Conservation (phyloP, 2,113 vertebrate species). For the Catagonus wagneri region DNA sequence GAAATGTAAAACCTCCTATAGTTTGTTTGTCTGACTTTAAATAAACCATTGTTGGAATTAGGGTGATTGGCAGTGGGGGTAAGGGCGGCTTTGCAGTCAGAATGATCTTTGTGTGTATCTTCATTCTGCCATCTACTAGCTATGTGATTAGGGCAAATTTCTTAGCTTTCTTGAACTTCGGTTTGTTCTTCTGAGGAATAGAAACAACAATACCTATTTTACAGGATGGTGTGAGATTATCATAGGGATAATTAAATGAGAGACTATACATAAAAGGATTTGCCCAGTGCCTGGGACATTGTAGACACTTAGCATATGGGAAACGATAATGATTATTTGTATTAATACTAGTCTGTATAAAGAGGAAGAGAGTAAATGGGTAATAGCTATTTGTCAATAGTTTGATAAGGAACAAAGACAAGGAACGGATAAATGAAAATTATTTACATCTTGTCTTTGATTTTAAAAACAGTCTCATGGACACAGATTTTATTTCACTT, state of each 20-base stretch:
- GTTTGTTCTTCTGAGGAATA: neutral
- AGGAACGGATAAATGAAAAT: neutral
- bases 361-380: neutral
- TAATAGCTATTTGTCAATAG: neutral
- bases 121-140: neutral
- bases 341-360: neutral
- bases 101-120: neutral
- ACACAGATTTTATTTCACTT: neutral
- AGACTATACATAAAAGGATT: neutral
- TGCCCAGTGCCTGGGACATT: neutral
- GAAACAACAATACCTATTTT: neutral
- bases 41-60: neutral
- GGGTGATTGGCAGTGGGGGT: neutral
- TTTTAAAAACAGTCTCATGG: neutral
- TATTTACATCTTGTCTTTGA: neutral
- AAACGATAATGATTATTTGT: neutral
- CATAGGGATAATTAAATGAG: neutral
- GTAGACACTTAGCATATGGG: neutral
- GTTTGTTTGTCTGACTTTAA: neutral
- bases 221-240: neutral
- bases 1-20: conserved; percentile 8
- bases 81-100: neutral
- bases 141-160: neutral
- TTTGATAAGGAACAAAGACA: neutral
- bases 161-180: neutral